phyloP scores from a whole-genome alignment of 2,797 vertebrate genomes.

The Epinephelus coioides region DNA sequence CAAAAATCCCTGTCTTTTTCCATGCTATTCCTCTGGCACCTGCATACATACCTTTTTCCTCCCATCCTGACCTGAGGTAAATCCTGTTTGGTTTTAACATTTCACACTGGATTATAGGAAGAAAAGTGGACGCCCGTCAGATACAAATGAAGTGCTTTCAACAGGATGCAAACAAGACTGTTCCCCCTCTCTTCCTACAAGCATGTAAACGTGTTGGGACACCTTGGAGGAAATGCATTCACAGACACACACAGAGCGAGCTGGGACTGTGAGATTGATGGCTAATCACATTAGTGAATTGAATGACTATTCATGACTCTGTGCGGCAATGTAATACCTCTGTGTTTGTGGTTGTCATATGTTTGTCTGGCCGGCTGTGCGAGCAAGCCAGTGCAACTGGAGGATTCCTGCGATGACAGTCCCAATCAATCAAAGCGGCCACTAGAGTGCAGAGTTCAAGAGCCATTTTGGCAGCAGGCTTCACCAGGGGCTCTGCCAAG shows the following conservation, averaged over 20 bases:
- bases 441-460: slow-evolving; percentile 75
- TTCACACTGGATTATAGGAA: slow-evolving; percentile 46
- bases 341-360: slow-evolving; percentile 60
- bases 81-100: slow-evolving; percentile 46
- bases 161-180: slow-evolving; percentile 37
- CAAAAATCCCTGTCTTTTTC: slow-evolving; percentile 26
- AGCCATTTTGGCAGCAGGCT: slow-evolving; percentile 69
- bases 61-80: slow-evolving; percentile 31
- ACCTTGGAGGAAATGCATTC: slow-evolving; percentile 28
- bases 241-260: neutral
- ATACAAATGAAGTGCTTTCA: slow-evolving; percentile 44
- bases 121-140: slow-evolving; percentile 29
- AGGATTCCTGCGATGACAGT: slow-evolving; percentile 75
- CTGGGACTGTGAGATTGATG: slow-evolving; percentile 41
- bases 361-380: slow-evolving; percentile 51
- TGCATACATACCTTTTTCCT: slow-evolving; percentile 5
- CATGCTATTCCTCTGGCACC: slow-evolving; percentile 21
- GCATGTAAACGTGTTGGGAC: slow-evolving; percentile 20
- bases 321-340: slow-evolving; percentile 40
- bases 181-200: neutral
- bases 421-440: slow-evolving; percentile 75
- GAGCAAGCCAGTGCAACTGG: slow-evolving; percentile 6
- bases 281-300: slow-evolving; percentile 50
- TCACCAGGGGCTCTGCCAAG: slow-evolving; percentile 71
- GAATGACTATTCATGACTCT: slow-evolving; percentile 45